Conservation (phyloP, 2,797 vertebrate species). For the Spheniscus humboldti region DNA sequence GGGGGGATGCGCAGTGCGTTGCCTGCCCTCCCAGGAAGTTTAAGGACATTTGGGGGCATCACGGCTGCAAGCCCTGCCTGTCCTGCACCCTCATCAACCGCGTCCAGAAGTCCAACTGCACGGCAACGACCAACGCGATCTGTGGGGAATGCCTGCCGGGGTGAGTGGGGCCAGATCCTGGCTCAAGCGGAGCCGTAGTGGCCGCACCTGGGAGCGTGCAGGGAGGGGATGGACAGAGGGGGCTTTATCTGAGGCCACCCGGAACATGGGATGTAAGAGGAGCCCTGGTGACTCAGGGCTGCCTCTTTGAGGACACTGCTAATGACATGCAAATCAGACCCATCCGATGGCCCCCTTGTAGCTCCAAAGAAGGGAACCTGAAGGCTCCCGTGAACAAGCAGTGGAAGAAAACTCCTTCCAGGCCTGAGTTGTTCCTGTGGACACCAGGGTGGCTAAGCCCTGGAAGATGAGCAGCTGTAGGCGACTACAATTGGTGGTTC, state of each 20-base stretch:
- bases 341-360: fast-evolving
- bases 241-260: background rate
- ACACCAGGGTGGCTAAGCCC: background rate
- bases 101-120: slow-evolving; percentile 74
- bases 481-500: background rate
- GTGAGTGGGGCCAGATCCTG: slow-evolving; percentile 18
- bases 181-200: background rate
- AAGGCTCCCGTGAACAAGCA: fast-evolving
- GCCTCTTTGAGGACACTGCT: background rate
- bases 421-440: background rate
- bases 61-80: slow-evolving; percentile 77
- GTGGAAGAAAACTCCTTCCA: background rate
- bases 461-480: background rate
- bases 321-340: background rate
- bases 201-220: fast-evolving
- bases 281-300: background rate
- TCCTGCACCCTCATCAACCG: slow-evolving; percentile 78
- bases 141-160: slow-evolving; percentile 79
- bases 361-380: background rate
- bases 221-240: background rate
- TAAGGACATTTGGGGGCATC: slow-evolving; percentile 77
- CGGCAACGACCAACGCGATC: slow-evolving; percentile 60
- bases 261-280: background rate
- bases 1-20: slow-evolving; percentile 65
- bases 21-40: slow-evolving; percentile 75